Conservation (phyloP, 1,140 invertebrate species). For the Atta texana region DNA sequence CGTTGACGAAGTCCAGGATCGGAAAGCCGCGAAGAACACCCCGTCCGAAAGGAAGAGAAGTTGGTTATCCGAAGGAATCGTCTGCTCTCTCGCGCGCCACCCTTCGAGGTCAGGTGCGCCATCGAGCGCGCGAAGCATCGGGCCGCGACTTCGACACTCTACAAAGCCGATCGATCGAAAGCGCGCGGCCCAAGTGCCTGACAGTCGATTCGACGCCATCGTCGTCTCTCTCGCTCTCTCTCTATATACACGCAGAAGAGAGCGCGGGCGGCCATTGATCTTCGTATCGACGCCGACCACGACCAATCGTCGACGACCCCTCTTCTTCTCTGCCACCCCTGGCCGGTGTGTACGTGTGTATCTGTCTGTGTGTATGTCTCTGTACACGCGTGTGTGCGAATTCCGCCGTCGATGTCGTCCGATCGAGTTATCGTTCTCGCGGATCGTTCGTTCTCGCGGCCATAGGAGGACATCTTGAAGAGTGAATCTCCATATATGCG, state of each 20-base stretch:
- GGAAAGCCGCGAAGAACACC: constrained; percentile 44
- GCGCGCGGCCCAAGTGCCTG: constrained; percentile 14
- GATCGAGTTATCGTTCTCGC: constrained; percentile 61
- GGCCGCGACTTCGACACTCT: constrained; percentile 38
- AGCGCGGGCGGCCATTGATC: constrained; percentile 74
- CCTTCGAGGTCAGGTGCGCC: constrained; percentile 33
- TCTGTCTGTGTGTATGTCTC: not conserved
- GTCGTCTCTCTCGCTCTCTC: constrained; percentile 16
- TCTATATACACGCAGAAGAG: not conserved
- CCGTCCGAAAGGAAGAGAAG: constrained; percentile 19
- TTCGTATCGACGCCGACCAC: constrained; percentile 75
- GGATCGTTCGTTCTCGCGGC: constrained; percentile 41
- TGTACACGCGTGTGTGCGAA: not conserved
- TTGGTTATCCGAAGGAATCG: constrained; percentile 8
- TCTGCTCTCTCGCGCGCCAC: constrained; percentile 18
- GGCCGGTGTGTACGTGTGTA: not conserved
- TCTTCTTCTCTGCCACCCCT: constrained; percentile 49
- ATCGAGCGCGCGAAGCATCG: constrained; percentile 39
- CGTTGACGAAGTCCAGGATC: constrained; percentile 66
- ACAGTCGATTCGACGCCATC: constrained; percentile 50
- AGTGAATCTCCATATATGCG: not conserved
- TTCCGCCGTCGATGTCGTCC: constrained; percentile 54
- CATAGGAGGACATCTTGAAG: constrained; percentile 66
- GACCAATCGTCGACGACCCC: constrained; percentile 54
- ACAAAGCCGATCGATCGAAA: constrained; percentile 57